These are phyloP conservation scores for Yponomeuta malinellus DNA, from an alignment of 2,888 invertebrate species.

Conservation along the genomic window DNA sequence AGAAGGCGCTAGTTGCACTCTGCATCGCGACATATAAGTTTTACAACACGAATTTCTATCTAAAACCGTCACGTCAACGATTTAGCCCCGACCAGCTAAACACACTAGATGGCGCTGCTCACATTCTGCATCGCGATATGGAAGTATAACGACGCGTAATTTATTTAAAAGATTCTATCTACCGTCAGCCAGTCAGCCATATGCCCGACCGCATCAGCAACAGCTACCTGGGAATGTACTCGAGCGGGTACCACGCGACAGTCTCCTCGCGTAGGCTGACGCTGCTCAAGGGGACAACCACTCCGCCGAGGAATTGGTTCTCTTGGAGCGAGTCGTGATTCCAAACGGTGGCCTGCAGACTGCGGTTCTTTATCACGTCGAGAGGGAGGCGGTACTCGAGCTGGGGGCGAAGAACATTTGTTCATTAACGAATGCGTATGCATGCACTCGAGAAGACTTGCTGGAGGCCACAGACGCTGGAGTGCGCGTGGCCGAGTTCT, in stretches of 20 bases:
- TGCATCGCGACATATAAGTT: too few species aligned
- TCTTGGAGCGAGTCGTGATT: constrained; percentile 95
- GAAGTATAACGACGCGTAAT: neutral
- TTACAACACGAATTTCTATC: too few species aligned
- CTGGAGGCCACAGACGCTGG: too few species aligned
- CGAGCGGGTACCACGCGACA: constrained; percentile 90
- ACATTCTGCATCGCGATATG: too few species aligned
- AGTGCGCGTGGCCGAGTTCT: too few species aligned
- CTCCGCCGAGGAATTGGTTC: constrained; percentile 96
- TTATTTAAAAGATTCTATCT: neutral
- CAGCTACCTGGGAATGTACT: constrained; percentile 63
- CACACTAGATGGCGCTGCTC: too few species aligned
- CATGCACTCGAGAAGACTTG: too few species aligned
- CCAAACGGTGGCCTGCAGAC: constrained; percentile 96
- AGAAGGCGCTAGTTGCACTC: too few species aligned
- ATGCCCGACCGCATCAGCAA: constrained; percentile 12
- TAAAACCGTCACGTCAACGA: too few species aligned
- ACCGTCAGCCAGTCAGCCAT: constrained; percentile 11
- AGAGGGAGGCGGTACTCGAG: constrained; percentile 91
- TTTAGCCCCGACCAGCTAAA: too few species aligned
- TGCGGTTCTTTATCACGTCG: constrained; percentile 83
- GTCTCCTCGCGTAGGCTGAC: constrained; percentile 86
- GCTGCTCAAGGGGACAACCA: constrained; percentile 84
- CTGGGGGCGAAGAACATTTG: constrained; percentile 50
- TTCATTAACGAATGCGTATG: too few species aligned